These are phyloP conservation scores for Yponomeuta cagnagella DNA, from an alignment of 2,888 invertebrate genomes.

Conservation along the genomic window DNA sequence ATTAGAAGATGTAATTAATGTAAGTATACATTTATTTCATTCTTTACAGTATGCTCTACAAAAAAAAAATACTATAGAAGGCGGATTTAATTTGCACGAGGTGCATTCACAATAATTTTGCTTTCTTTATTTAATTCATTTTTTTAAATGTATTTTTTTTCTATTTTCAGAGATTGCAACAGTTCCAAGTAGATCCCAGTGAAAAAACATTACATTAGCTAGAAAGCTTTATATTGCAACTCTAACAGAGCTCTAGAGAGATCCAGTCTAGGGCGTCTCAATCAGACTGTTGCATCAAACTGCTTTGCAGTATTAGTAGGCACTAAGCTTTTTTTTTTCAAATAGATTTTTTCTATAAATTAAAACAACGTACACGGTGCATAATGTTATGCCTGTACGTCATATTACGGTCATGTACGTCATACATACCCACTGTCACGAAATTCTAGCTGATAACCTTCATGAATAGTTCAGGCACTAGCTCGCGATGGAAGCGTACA, in stretches of 20 bases:
- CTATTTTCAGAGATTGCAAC: neutral
- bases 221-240: neutral
- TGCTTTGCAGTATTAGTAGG: too few species aligned
- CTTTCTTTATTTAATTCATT: neutral
- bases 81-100: neutral
- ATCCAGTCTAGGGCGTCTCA: too few species aligned
- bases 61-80: neutral
- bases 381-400: neutral
- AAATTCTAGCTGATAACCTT: neutral
- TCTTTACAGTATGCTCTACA: neutral
- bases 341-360: too few species aligned
- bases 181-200: neutral
- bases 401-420: neutral
- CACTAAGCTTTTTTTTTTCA: too few species aligned
- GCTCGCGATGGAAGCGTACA: neutral
- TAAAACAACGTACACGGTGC: too few species aligned
- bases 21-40: conserved; percentile 34
- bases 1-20: neutral
- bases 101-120: conserved; percentile 17
- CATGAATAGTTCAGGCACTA: neutral
- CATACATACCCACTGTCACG: neutral
- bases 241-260: neutral
- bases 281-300: too few species aligned
- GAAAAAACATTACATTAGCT: neutral
- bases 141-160: neutral